Percentiles rank a stretch among this genome's conserved stretches.
Evolutionary conservation across 2,797 vertebrate genomes (phyloP).

Genomic region (Triplophysa yarkandensis): DNA sequence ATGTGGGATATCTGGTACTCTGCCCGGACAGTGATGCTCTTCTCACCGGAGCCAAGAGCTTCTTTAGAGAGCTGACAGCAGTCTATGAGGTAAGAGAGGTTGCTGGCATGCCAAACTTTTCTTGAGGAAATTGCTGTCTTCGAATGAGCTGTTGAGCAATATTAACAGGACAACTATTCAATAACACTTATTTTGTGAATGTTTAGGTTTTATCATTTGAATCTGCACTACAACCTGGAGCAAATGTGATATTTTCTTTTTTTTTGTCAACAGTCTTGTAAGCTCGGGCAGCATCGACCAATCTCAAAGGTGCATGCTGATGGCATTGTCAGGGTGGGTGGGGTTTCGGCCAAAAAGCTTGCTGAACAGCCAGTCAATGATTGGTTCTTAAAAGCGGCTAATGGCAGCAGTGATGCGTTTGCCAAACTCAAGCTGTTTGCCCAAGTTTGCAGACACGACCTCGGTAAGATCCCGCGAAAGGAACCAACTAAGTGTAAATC

Average conservation of each 20-base stretch:
- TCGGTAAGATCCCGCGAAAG: slow-evolving; percentile 75
- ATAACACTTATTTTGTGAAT: not conserved
- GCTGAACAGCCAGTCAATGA: slow-evolving; percentile 92
- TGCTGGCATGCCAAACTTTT: not conserved
- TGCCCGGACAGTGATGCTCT: slow-evolving; percentile 96
- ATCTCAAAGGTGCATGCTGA: slow-evolving; percentile 93
- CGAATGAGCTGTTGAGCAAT: not conserved
- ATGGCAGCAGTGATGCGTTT: slow-evolving; percentile 88
- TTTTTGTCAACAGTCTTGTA: slow-evolving; percentile 82
- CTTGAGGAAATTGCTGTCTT: not conserved
- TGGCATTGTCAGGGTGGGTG: slow-evolving; percentile 91
- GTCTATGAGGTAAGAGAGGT: slow-evolving; percentile 87
- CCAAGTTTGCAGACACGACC: slow-evolving; percentile 97
- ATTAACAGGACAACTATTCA: not conserved
- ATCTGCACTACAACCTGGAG: not conserved
- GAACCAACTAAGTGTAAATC: not conserved
- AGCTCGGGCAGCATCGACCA: slow-evolving; percentile 94
- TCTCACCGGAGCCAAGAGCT: slow-evolving; percentile 91
- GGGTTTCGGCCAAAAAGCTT: slow-evolving; percentile 87
- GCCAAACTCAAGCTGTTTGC: slow-evolving; percentile 96
- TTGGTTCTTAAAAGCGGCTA: slow-evolving; percentile 93
- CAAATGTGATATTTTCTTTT: not conserved
- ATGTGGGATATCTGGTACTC: slow-evolving; percentile 94
- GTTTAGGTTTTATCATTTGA: not conserved
- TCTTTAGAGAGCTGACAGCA: slow-evolving; percentile 95